These are phyloP conservation scores for Leptoclinus maculatus DNA, from an alignment of 2,797 vertebrate species.

Conservation along the genomic window DNA sequence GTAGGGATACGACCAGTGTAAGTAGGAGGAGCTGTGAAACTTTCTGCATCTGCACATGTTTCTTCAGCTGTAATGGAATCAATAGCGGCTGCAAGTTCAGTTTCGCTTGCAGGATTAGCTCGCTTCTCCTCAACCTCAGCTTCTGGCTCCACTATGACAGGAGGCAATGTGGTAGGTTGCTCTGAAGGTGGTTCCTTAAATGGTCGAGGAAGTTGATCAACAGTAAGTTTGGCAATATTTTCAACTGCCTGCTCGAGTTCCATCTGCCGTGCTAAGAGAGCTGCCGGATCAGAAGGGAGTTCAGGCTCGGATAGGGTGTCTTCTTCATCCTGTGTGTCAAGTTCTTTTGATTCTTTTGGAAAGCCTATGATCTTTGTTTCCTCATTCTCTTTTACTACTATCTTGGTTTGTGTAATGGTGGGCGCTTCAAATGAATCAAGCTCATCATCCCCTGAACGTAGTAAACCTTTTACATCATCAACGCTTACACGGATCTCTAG, in stretches of 20 bases:
- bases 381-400: constrained; percentile 80
- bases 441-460: constrained; percentile 83
- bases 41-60: constrained; percentile 89
- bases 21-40: constrained; percentile 88
- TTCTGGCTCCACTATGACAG: constrained; percentile 78
- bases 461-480: constrained; percentile 86
- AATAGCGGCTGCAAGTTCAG: constrained; percentile 96
- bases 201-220: constrained; percentile 82
- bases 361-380: constrained; percentile 68
- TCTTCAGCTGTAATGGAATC: constrained; percentile 97
- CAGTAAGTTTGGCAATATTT: constrained; percentile 95
- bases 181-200: constrained; percentile 88
- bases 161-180: constrained; percentile 75
- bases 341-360: constrained; percentile 78
- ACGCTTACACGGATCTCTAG: constrained; percentile 89
- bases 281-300: constrained; percentile 84
- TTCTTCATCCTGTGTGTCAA: constrained; percentile 82
- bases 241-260: constrained; percentile 97
- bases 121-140: constrained; percentile 90
- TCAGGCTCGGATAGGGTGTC: constrained; percentile 82
- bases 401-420: constrained; percentile 81
- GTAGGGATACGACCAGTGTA: constrained; percentile 85
- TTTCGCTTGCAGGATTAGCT: constrained; percentile 94
- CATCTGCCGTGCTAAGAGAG: constrained; percentile 91
- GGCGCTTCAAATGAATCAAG: constrained; percentile 74